Evolutionary conservation across 1,140 invertebrate species (phyloP).

Genomic region (Drosophila cardini): DNA sequence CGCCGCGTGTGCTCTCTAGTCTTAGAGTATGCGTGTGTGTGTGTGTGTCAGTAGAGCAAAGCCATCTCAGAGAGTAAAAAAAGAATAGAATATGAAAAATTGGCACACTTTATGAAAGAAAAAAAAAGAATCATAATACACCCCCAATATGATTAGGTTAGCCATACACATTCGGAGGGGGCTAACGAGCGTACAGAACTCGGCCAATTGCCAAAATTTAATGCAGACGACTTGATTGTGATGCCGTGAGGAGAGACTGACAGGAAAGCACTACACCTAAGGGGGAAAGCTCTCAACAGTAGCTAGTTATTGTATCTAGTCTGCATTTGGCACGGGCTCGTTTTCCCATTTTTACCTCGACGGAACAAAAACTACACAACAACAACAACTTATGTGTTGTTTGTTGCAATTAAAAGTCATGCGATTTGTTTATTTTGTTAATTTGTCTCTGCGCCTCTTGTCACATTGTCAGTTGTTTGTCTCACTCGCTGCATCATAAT

Average conservation of each 20-base stretch:
- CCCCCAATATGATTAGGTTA: slow-evolving; percentile 52
- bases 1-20: slow-evolving; percentile 52
- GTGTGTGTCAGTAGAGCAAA: slow-evolving; percentile 61
- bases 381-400: slow-evolving; percentile 5
- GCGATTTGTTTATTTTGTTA: slow-evolving; percentile 77
- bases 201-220: slow-evolving; percentile 77
- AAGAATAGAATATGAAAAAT: slow-evolving; percentile 33
- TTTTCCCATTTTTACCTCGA: slow-evolving; percentile 10
- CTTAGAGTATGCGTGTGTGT: too few species aligned
- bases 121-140: slow-evolving; percentile 33
- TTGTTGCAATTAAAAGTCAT: slow-evolving; percentile 61
- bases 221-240: slow-evolving; percentile 78
- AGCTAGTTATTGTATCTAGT: slow-evolving; percentile 2
- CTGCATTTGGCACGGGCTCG: slow-evolving; percentile 37
- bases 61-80: slow-evolving; percentile 26
- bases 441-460: slow-evolving; percentile 64
- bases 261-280: not conserved
- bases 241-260: slow-evolving; percentile 33
- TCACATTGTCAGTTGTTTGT: slow-evolving; percentile 66
- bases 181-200: slow-evolving; percentile 74
- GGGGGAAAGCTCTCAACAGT: slow-evolving; percentile 2
- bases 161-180: slow-evolving; percentile 11
- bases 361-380: not conserved
- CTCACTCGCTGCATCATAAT: slow-evolving; percentile 67
- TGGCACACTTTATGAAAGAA: slow-evolving; percentile 65